Conservation (phyloP, 92 coral and sea anemone genomes). For the Zoanthus sansibaricus region DNA sequence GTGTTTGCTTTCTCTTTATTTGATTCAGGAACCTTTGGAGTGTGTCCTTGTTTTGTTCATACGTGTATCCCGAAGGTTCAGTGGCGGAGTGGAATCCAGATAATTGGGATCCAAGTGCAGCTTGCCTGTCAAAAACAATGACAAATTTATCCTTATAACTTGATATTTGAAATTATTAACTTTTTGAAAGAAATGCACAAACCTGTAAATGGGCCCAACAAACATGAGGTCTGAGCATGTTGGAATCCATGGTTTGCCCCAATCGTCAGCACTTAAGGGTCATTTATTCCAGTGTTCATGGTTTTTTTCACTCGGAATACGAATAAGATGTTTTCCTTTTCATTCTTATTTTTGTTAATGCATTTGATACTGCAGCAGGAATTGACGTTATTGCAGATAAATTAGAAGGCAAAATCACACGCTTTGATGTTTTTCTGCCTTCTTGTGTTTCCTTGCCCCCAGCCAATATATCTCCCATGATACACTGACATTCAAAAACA, state of each 20-base stretch:
- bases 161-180: neutral
- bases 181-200: neutral
- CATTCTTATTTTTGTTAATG: neutral
- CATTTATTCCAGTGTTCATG: neutral
- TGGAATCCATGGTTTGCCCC: conserved; percentile 9
- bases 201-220: neutral
- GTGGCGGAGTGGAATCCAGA: neutral
- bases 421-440: conserved; percentile 9
- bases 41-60: neutral
- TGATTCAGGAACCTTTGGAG: neutral
- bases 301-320: conserved; percentile 8
- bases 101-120: neutral
- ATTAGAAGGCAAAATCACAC: conserved; percentile 9
- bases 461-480: neutral
- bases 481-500: conserved; percentile 11
- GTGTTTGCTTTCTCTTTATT: neutral
- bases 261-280: neutral
- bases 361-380: conserved; percentile 12
- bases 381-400: neutral
- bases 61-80: neutral
- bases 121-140: neutral
- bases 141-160: neutral
- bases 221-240: neutral
- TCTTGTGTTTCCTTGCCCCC: conserved; percentile 14
- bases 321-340: neutral